Evolutionary conservation across 2,113 vertebrate species (phyloP), one percentile per base, ranked within the genome.

Genomic region (Chinchilla lanigera): DNA sequence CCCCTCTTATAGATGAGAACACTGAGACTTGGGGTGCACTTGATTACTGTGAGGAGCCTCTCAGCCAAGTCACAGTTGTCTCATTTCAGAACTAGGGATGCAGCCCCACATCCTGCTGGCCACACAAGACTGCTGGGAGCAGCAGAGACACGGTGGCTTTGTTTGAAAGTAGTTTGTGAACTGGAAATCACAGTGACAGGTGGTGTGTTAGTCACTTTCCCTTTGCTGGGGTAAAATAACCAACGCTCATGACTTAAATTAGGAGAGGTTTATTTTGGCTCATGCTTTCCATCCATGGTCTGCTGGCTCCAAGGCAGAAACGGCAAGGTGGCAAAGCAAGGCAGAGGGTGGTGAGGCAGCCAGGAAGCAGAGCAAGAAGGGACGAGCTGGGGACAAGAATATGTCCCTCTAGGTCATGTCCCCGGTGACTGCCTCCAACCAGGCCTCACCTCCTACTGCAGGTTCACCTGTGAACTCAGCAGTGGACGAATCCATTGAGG

Each of bases 31-130:
- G 0, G 7, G 26, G 3, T 1, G 5, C 38, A 0, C 54, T 41
- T 13, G 35, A 86, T 35, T 47, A 47, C 56, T 47, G 35, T 61
- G 54, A 3, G 30, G 58, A 20, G 10, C 65, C 47, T 33, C 38
- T 8, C 0, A 0, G 41, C n/a, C 5, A 1, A 33, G 63, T 61
- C 56, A 8, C 3, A 3, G 41, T 44, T 16, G 41, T 30, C 47
- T 35, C 63, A 30, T n/a, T 63, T 85, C 14, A 28, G 71, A 82
- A 41, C 22, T 14, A 6, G 44, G 30, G 44, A 24, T 7, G 6
- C 38, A 33, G 30, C 87, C 16, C 7, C 38, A 54, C 8, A 30
- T 41, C 9, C 56, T 0, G 0, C 41, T 17, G 65, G 30, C 84
- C 47, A 7, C 47, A 16, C 0, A 0, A 14, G 81, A 35, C 78